Conservation (phyloP, 2,888 invertebrate species). For the Ectemnius continuus region DNA sequence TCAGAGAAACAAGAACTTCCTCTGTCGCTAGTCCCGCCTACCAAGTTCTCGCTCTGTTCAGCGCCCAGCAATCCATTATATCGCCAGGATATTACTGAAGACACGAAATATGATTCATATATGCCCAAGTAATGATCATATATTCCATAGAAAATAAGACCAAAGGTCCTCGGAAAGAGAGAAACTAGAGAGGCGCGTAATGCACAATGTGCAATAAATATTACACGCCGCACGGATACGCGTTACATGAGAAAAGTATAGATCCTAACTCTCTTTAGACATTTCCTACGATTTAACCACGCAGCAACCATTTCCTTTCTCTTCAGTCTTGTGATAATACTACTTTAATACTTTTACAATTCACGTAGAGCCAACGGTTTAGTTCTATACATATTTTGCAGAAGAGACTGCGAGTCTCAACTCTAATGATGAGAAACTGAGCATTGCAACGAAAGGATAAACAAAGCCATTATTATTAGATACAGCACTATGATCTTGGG, state of each 20-base stretch:
- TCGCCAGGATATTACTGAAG: conserved; percentile 21
- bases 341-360: conserved; percentile 71
- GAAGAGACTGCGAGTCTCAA: conserved; percentile 16
- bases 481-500: neutral
- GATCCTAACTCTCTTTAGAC: conserved; percentile 53
- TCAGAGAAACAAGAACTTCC: conserved; percentile 13
- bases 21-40: neutral
- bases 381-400: conserved; percentile 27
- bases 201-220: neutral
- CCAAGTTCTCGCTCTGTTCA: neutral
- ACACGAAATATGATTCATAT: conserved; percentile 34
- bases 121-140: conserved; percentile 30
- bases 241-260: conserved; percentile 38
- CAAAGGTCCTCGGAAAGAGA: neutral
- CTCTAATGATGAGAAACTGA: neutral
- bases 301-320: conserved; percentile 53
- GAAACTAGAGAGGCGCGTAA: neutral
- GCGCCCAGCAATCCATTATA: neutral
- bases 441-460: neutral
- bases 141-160: conserved; percentile 21
- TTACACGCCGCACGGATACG: conserved; percentile 4
- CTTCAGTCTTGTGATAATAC: conserved; percentile 74
- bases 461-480: conserved; percentile 4
- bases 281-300: conserved; percentile 58
- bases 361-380: conserved; percentile 49